Percentiles rank a stretch among this genome's conserved stretches.
Evolutionary conservation across 2,797 vertebrate species (phyloP).

Genomic region (Helarctos malayanus): DNA sequence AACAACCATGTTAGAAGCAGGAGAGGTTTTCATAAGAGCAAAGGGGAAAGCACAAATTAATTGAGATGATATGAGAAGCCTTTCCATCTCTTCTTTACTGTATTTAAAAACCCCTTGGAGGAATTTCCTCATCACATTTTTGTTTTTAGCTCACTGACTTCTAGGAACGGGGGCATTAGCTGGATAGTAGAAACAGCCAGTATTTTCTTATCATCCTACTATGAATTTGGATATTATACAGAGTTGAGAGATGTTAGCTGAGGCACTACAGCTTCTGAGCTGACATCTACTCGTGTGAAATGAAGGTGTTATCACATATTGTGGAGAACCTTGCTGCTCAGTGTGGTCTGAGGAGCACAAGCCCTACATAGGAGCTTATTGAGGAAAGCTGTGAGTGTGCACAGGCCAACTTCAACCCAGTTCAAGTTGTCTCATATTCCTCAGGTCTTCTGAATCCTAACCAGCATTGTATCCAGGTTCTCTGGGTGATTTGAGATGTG

Average conservation of each 20-base stretch:
- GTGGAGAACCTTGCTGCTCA: neutral
- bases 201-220: neutral
- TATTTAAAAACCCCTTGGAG: neutral
- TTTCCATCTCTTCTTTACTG: neutral
- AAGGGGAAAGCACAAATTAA: conserved; percentile 4
- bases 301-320: neutral
- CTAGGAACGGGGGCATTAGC: neutral
- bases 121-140: neutral
- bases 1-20: neutral
- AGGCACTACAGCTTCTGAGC: neutral
- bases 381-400: neutral
- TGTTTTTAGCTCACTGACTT: conserved; percentile 35
- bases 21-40: neutral
- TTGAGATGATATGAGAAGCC: neutral
- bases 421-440: neutral
- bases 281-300: neutral
- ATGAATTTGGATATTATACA: neutral
- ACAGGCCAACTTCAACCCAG: neutral
- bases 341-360: neutral
- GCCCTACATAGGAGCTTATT: neutral
- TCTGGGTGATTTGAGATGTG: neutral
- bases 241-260: neutral
- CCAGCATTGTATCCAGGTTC: neutral
- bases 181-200: neutral
- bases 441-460: neutral